A percentile compares a stretch with the other conserved stretches of the same genome.
Conservation (phyloP, 2,797 vertebrate species). For the Loriculus beryllinus region DNA sequence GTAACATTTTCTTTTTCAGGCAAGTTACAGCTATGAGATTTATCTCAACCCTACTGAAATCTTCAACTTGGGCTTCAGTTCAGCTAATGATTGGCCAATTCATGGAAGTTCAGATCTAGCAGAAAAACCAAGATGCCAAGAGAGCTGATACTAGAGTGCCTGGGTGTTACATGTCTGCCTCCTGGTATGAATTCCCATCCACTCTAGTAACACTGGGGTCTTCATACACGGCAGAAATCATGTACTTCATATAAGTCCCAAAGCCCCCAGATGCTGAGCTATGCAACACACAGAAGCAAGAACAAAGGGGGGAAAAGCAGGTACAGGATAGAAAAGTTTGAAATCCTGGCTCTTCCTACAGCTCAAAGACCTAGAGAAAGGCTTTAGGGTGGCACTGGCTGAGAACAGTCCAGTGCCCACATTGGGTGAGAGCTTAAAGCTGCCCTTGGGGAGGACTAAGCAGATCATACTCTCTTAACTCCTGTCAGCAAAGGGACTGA, state of each 20-base stretch:
- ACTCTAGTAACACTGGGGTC: background rate
- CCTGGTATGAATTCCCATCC: background rate
- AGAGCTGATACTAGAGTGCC: rapidly evolving
- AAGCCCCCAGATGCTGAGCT: background rate
- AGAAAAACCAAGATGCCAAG: background rate
- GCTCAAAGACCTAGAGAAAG: background rate
- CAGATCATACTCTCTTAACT: background rate
- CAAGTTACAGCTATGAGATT: background rate
- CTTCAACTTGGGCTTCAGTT: background rate
- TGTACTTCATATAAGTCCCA: background rate
- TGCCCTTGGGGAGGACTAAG: background rate
- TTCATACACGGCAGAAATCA: rapidly evolving
- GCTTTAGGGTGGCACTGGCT: background rate
- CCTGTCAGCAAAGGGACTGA: background rate
- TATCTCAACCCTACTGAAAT: background rate
- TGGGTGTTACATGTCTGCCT: background rate
- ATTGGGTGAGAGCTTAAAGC: background rate
- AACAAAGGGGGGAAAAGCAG: background rate
- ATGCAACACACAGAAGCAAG: background rate
- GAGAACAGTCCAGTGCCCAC: background rate
- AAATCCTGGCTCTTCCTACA: background rate
- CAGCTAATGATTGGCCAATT: background rate
- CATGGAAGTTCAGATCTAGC: background rate
- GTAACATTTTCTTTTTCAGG: background rate
- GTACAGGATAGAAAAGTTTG: background rate